phyloP scores from a whole-genome alignment of 1,140 invertebrate genomes.

The Periplaneta americana region DNA sequence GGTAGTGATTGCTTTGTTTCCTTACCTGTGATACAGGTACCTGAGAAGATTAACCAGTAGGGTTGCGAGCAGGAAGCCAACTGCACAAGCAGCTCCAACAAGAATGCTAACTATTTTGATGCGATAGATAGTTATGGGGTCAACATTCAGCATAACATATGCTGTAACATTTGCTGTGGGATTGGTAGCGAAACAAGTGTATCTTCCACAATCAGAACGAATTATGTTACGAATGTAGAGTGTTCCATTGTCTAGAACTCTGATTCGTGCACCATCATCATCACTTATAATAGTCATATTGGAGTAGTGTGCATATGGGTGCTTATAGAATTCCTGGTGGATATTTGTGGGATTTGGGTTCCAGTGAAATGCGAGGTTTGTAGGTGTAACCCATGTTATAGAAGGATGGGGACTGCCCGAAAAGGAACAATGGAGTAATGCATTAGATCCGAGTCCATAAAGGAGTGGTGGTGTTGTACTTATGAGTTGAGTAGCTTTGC shows the following conservation, averaged over 20 bases:
- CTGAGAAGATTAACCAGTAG: slow-evolving; percentile 68
- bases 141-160: slow-evolving; percentile 67
- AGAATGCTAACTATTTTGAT: slow-evolving; percentile 79
- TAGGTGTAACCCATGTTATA: slow-evolving; percentile 82
- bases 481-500: slow-evolving; percentile 53
- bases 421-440: slow-evolving; percentile 71
- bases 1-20: not conserved
- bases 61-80: slow-evolving; percentile 71
- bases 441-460: slow-evolving; percentile 56
- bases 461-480: slow-evolving; percentile 47
- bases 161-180: slow-evolving; percentile 69
- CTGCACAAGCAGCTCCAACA: slow-evolving; percentile 71
- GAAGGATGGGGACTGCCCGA: slow-evolving; percentile 70
- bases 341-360: slow-evolving; percentile 59
- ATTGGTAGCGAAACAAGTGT: slow-evolving; percentile 81
- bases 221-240: slow-evolving; percentile 57
- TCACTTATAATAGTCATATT: slow-evolving; percentile 39
- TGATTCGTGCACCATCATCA: slow-evolving; percentile 35
- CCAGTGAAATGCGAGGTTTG: slow-evolving; percentile 60
- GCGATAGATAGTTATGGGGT: slow-evolving; percentile 72
- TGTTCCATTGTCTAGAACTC: slow-evolving; percentile 59
- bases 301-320: slow-evolving; percentile 52
- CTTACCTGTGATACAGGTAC: slow-evolving; percentile 61
- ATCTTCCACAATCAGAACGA: slow-evolving; percentile 78
- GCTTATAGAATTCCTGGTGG: slow-evolving; percentile 56